A percentile compares a stretch with the other conserved stretches of the same genome.
Evolutionary conservation across 2,888 invertebrate genomes (phyloP).

Genomic region (Monochamus alternatus): DNA sequence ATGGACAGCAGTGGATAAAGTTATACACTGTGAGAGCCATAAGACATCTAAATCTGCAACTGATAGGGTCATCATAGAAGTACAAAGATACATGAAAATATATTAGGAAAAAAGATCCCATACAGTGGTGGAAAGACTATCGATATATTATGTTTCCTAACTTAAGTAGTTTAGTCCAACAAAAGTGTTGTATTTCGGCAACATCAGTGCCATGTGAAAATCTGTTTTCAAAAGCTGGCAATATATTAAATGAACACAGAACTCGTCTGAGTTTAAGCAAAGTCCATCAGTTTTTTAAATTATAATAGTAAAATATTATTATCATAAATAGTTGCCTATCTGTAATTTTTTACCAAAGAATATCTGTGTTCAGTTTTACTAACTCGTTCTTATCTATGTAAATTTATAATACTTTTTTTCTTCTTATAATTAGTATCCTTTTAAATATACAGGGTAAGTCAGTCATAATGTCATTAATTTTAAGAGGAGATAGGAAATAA

Average conservation of each 20-base stretch:
- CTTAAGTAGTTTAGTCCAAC: not conserved
- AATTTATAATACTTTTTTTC: too few relatives aligned
- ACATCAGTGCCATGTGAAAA: slow-evolving; percentile 11
- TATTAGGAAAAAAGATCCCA: slow-evolving; percentile 14
- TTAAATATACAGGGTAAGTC: too few relatives aligned
- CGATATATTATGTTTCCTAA: slow-evolving; percentile 1
- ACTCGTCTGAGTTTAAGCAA: slow-evolving; percentile 2
- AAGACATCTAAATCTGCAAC: slow-evolving; percentile 4
- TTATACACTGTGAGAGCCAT: too few relatives aligned
- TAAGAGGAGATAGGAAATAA: too few relatives aligned
- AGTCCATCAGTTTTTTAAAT: not conserved
- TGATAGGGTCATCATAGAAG: slow-evolving; percentile 15
- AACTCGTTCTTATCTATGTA: too few relatives aligned
- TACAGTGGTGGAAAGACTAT: not conserved
- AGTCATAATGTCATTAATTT: too few relatives aligned
- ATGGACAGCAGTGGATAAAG: too few relatives aligned
- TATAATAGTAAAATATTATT: slow-evolving; percentile 5
- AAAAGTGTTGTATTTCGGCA: not conserved
- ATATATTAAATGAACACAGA: slow-evolving; percentile 1
- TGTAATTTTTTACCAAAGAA: too few relatives aligned
- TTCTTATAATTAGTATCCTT: too few relatives aligned
- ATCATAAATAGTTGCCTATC: too few relatives aligned
- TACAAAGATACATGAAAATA: slow-evolving; percentile 8
- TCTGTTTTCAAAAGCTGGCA: slow-evolving; percentile 1
- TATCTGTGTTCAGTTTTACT: too few relatives aligned